These are phyloP conservation scores for Brachionus angularis DNA, from an alignment of 1,140 invertebrate species.

Conservation along the genomic window DNA sequence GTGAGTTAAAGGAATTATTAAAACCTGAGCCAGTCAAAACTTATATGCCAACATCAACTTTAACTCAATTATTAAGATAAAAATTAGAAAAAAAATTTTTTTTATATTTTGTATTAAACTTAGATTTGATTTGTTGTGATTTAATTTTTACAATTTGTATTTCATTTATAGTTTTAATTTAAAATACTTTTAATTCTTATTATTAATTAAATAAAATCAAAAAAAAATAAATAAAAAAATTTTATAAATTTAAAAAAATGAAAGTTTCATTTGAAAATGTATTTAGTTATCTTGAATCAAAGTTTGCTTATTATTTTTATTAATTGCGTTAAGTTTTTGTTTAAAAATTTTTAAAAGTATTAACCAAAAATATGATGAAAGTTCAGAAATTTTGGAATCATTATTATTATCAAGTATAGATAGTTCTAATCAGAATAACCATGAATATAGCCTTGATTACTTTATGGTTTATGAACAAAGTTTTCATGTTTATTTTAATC, in stretches of 20 bases:
- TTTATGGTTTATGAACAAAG: slow-evolving; percentile 38
- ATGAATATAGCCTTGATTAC: slow-evolving; percentile 21
- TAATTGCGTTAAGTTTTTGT: not conserved
- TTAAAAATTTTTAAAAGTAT: not conserved
- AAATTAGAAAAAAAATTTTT: no score
- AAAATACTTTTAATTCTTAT: not conserved
- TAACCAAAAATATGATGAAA: not conserved
- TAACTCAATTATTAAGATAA: slow-evolving; percentile 11
- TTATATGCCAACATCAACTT: no score
- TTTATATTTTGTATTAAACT: no score
- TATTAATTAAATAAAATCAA: not conserved
- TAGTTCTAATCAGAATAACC: not conserved
- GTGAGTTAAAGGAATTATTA: slow-evolving; percentile 12
- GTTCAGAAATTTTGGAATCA: not conserved
- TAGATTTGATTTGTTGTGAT: slow-evolving; percentile 7
- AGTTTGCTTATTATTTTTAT: not conserved
- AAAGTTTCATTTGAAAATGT: slow-evolving; percentile 24
- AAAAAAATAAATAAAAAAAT: not conserved
- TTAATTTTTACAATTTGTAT: not conserved
- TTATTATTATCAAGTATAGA: not conserved
- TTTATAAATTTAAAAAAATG: slow-evolving; percentile 21
- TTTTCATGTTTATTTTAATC: slow-evolving; percentile 32
- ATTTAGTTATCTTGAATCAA: not conserved
- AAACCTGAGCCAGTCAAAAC: no score
- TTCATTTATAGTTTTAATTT: not conserved